Conservation (phyloP, 2,888 invertebrate genomes). For the Gryllus longicercus region DNA sequence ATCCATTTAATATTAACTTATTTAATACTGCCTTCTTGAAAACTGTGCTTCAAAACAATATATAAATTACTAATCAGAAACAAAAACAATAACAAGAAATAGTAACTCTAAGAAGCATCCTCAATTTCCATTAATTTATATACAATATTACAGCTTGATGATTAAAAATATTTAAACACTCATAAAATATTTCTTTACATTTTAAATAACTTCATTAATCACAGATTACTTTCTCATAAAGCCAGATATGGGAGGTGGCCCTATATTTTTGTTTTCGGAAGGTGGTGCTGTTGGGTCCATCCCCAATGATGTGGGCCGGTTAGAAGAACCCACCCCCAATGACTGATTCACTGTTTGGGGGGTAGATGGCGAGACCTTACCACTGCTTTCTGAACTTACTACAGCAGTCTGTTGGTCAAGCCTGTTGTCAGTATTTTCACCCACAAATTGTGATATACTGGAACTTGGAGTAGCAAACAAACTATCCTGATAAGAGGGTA, state of each 20-base stretch:
- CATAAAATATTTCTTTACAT: conserved; percentile 23
- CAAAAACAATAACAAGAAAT: conserved; percentile 19
- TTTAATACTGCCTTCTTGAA: neutral
- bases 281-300: conserved; percentile 54
- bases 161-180: neutral
- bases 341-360: neutral
- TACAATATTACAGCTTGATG: conserved; percentile 17
- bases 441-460: neutral
- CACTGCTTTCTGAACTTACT: neutral
- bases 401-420: neutral
- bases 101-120: conserved; percentile 7
- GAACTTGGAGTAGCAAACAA: conserved; percentile 5
- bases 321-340: neutral
- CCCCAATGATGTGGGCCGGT: conserved; percentile 40
- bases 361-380: neutral
- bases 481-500: neutral
- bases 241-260: conserved; percentile 56
- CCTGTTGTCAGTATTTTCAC: neutral
- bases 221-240: conserved; percentile 49
- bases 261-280: conserved; percentile 44
- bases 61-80: neutral
- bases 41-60: neutral
- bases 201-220: neutral
- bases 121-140: conserved; percentile 1
- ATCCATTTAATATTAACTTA: neutral